A percentile compares a stretch with the other conserved stretches of the same genome.
Conservation (phyloP, 2,797 vertebrate species). For the Phoebastria nigripes region DNA sequence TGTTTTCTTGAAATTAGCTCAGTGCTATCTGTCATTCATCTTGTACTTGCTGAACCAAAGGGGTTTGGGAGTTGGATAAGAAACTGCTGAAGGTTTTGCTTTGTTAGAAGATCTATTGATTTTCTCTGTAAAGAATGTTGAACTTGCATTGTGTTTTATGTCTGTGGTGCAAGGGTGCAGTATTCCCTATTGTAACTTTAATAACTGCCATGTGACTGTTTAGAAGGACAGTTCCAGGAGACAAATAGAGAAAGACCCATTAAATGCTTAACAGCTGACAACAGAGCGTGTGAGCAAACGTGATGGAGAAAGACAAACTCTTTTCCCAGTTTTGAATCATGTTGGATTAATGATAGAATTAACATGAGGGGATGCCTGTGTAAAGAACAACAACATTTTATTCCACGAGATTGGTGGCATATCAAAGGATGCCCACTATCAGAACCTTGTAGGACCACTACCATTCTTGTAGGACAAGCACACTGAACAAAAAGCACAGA, state of each 20-base stretch:
- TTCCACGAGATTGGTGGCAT: background rate
- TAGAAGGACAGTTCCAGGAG: background rate
- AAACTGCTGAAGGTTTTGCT: conserved; percentile 16
- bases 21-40: background rate
- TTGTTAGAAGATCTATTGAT: conserved; percentile 25
- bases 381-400: background rate
- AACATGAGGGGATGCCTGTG: background rate
- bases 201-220: background rate
- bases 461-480: background rate
- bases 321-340: background rate
- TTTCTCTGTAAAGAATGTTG: conserved; percentile 14
- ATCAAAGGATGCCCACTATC: background rate
- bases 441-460: background rate
- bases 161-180: background rate
- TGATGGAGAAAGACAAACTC: background rate
- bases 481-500: background rate
- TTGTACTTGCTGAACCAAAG: background rate
- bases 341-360: background rate
- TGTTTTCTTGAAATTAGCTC: background rate
- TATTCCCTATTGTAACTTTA: background rate
- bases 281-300: background rate
- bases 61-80: conserved; percentile 10
- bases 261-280: background rate
- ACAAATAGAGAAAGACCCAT: background rate
- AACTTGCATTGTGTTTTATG: conserved; percentile 18